Conservation (phyloP, 2,113 vertebrate species). For the Orycteropus afer region DNA sequence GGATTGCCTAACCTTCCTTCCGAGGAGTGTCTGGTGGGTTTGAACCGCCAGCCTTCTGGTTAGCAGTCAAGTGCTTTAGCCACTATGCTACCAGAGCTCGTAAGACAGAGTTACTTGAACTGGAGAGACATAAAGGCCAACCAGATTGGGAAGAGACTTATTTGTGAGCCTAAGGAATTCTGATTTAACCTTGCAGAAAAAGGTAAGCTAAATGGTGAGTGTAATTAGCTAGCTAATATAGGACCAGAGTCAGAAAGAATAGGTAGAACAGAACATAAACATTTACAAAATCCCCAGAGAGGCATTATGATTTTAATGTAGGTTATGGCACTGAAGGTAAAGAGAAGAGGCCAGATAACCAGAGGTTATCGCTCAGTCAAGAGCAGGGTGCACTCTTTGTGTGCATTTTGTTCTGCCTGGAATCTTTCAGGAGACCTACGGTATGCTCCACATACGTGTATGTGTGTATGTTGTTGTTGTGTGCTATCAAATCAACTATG, state of each 20-base stretch:
- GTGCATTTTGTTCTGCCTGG: background rate
- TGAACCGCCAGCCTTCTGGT: too few species aligned
- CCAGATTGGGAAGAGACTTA: background rate
- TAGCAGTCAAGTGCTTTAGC: too few species aligned
- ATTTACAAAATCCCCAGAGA: background rate
- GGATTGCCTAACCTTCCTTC: too few species aligned
- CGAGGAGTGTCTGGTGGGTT: too few species aligned
- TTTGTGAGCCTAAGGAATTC: background rate
- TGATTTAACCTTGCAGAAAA: background rate
- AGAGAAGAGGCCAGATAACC: background rate
- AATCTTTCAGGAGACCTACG: background rate
- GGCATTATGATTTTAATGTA: background rate
- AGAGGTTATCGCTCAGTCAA: background rate
- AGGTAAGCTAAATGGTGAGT: background rate
- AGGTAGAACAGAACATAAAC: background rate
- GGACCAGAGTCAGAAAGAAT: background rate
- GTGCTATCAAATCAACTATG: background rate
- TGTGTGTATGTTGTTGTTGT: background rate
- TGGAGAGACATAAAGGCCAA: background rate
- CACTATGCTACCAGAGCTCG: too few species aligned
- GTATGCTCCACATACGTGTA: background rate
- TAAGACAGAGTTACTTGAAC: background rate
- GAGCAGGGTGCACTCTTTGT: background rate
- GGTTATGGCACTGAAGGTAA: too few species aligned
- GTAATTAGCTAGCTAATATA: background rate